phyloP scores from a whole-genome alignment of 2,113 vertebrate species.

The Hydrochoerus hydrochaeris region DNA sequence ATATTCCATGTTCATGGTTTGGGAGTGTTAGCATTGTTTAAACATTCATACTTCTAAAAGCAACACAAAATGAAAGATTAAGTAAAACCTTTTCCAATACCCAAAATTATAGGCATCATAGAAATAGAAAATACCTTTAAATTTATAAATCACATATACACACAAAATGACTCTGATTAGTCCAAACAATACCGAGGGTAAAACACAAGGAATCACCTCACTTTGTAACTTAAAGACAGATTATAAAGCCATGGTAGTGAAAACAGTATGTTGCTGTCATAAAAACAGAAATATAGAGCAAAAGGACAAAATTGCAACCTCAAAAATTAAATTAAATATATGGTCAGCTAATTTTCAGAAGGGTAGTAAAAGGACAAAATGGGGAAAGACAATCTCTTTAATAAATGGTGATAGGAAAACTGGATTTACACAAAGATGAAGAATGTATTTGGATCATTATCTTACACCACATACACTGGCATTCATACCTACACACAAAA shows the following conservation, averaged over 20 bases:
- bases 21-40: too few relatives aligned
- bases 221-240: neutral
- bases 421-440: too few relatives aligned
- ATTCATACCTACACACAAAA: neutral
- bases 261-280: too few relatives aligned
- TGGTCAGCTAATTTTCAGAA: neutral
- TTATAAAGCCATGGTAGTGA: neutral
- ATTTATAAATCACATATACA: neutral
- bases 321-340: neutral
- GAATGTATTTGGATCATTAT: neutral
- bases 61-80: neutral
- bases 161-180: neutral
- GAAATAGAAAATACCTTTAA: neutral
- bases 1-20: too few relatives aligned
- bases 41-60: neutral
- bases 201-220: neutral
- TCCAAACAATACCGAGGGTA: neutral
- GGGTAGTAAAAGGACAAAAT: too few relatives aligned
- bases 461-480: neutral
- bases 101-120: neutral
- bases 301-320: neutral
- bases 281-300: neutral
- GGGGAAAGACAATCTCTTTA: too few relatives aligned
- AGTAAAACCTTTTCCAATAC: neutral
- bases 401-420: too few relatives aligned